Percentiles rank a stretch among this genome's conserved stretches.
phyloP scores from a whole-genome alignment of 2,888 invertebrate genomes.

The Lissocephala sabroskyi region DNA sequence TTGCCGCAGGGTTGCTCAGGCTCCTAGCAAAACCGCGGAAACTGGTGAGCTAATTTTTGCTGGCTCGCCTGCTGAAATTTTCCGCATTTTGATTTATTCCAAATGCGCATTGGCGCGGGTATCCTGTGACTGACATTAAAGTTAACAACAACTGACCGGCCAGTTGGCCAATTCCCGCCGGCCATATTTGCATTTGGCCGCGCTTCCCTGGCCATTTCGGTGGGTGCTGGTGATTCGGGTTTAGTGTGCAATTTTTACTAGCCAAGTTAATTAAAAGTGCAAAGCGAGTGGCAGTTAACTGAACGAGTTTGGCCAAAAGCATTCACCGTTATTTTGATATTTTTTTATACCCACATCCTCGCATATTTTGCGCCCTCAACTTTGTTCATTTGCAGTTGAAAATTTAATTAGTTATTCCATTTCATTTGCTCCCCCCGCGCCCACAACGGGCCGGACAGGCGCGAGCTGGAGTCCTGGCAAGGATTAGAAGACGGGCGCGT shows the following conservation, averaged over 20 bases:
- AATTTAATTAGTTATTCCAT: constrained; percentile 62
- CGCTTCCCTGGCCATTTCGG: not conserved
- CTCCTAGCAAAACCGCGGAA: too few species aligned
- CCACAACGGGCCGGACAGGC: not conserved
- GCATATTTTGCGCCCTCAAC: constrained; percentile 13
- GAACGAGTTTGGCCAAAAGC: not conserved
- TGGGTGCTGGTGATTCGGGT: constrained; percentile 5
- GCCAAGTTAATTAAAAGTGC: constrained; percentile 51
- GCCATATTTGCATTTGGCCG: not conserved
- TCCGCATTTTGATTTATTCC: too few species aligned
- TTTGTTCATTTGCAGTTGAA: constrained; percentile 50
- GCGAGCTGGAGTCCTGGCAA: not conserved
- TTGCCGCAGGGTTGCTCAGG: too few species aligned
- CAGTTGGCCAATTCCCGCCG: not conserved
- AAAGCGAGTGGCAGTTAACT: not conserved
- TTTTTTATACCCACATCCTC: not conserved
- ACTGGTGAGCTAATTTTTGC: too few species aligned
- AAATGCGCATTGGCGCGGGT: too few species aligned
- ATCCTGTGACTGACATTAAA: constrained; percentile 9
- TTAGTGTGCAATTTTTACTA: constrained; percentile 53
- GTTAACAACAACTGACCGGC: constrained; percentile 29
- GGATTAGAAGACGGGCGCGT: not conserved
- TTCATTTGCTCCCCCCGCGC: constrained; percentile 17
- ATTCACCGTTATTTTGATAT: not conserved
- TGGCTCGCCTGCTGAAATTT: too few species aligned